Percentiles rank a stretch among this genome's conserved stretches.
These are phyloP conservation scores for Riparia riparia DNA, from an alignment of 2,113 vertebrate species.

Conservation along the genomic window DNA sequence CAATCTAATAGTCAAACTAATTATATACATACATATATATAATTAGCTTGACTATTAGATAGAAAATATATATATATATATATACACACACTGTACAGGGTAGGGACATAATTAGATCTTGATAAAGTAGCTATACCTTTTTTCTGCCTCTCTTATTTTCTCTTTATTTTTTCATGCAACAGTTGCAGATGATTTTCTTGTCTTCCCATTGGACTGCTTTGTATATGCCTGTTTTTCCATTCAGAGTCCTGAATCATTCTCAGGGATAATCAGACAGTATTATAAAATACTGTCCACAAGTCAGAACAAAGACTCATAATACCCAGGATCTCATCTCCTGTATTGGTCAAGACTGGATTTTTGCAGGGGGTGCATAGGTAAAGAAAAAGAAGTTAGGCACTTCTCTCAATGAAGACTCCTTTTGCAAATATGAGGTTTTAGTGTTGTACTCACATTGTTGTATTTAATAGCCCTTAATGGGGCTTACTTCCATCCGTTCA, in stretches of 20 bases:
- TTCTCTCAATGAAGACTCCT: neutral
- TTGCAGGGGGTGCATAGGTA: neutral
- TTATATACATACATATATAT: neutral
- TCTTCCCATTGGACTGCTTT: neutral
- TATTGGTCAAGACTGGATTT: neutral
- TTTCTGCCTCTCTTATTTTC: neutral
- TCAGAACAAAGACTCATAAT: neutral
- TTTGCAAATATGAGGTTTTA: neutral
- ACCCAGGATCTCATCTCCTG: neutral
- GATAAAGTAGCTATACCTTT: neutral
- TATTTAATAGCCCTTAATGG: conserved; percentile 19
- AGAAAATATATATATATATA: neutral
- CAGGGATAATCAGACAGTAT: neutral
- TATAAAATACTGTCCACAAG: neutral
- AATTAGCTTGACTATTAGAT: too few relatives aligned
- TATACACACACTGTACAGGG: neutral
- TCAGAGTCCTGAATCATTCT: neutral
- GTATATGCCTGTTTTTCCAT: neutral
- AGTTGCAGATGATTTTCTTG: neutral
- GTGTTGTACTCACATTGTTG: neutral
- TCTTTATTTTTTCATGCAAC: neutral
- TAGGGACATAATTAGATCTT: neutral
- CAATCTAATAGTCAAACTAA: neutral
- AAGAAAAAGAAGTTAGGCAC: neutral
- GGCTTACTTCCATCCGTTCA: neutral